These are phyloP conservation scores for Fukomys damarensis DNA, from an alignment of 2,113 vertebrate genomes.

Conservation along the genomic window DNA sequence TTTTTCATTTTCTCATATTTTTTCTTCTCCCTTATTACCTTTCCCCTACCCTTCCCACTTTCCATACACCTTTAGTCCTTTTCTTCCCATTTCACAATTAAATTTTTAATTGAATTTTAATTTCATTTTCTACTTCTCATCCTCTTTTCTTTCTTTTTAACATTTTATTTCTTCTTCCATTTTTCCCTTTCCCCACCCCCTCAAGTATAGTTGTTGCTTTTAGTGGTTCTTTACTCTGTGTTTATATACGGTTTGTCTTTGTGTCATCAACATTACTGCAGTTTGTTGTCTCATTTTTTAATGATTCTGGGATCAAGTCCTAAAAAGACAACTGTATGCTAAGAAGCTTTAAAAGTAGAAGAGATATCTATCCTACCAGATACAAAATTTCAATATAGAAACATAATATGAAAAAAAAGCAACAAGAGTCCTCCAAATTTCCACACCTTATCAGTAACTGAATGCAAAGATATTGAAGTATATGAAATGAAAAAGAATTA, in stretches of 20 bases:
- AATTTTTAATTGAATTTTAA: not conserved
- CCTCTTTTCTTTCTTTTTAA: too few relatives aligned
- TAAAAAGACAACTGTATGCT: not conserved
- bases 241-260: not conserved
- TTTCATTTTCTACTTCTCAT: not conserved
- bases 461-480: not conserved
- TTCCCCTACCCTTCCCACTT: too few relatives aligned
- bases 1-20: too few relatives aligned
- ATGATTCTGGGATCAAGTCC: not conserved
- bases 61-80: too few relatives aligned
- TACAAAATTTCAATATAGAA: not conserved
- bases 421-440: not conserved
- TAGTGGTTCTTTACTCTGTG: not conserved
- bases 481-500: not conserved
- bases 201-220: not conserved
- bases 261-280: not conserved
- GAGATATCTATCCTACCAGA: not conserved
- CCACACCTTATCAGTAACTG: not conserved
- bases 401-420: not conserved
- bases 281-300: not conserved
- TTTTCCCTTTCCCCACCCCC: not conserved
- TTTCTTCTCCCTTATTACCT: too few relatives aligned
- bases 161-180: not conserved
- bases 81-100: too few relatives aligned
- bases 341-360: not conserved